Conservation (phyloP, 2,797 vertebrate genomes). For the Syndactyla subalaris region DNA sequence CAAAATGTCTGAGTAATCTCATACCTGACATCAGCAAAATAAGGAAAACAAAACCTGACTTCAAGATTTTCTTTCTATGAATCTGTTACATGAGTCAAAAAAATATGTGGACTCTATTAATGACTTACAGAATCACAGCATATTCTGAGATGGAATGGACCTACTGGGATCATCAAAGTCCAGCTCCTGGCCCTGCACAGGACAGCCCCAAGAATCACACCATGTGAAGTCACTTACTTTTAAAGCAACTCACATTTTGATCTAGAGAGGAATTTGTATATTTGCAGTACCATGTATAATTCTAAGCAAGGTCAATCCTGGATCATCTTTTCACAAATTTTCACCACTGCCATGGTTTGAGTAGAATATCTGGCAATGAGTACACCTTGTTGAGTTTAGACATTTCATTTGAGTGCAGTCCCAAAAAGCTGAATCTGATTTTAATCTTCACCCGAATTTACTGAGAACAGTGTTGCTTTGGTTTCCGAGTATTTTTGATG, state of each 20-base stretch:
- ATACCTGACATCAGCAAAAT: not conserved
- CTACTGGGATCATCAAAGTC: not conserved
- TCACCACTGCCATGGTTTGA: not conserved
- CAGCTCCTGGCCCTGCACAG: fast-evolving
- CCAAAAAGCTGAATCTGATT: not conserved
- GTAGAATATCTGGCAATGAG: not conserved
- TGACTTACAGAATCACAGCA: not conserved
- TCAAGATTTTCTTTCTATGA: not conserved
- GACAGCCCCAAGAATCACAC: not conserved
- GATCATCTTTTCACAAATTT: not conserved
- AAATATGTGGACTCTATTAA: not conserved
- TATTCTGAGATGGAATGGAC: not conserved
- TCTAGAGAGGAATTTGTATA: not conserved
- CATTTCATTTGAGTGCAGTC: not conserved
- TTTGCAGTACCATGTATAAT: not conserved
- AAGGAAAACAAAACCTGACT: not conserved
- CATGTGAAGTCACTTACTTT: not conserved
- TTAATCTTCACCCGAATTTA: not conserved
- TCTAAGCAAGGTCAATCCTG: not conserved
- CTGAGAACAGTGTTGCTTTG: not conserved
- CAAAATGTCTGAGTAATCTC: not conserved
- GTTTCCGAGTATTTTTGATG: not conserved
- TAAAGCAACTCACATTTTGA: not conserved
- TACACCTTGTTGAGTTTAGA: not conserved
- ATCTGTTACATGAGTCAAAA: not conserved